Evolutionary conservation across 2,113 vertebrate species (phyloP).

Genomic region (Plecotus auritus): DNA sequence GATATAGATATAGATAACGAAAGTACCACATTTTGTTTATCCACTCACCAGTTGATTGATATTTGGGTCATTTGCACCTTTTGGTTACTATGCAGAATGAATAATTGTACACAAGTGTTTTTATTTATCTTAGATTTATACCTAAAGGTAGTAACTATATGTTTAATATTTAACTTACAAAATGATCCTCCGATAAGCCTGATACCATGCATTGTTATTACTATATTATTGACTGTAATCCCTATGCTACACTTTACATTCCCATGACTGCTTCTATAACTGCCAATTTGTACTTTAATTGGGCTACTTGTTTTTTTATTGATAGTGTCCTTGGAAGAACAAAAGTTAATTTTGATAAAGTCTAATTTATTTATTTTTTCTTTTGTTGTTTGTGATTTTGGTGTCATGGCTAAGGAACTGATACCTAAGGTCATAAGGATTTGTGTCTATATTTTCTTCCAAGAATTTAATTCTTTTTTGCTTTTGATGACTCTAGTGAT

Average conservation of each 20-base stretch:
- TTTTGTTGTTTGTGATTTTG: neutral
- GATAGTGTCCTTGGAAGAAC: neutral
- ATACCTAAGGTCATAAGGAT: neutral
- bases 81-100: neutral
- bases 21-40: neutral
- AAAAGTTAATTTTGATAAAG: neutral
- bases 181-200: neutral
- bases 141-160: neutral
- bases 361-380: neutral
- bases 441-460: neutral
- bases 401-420: neutral
- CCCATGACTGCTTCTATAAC: neutral
- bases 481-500: neutral
- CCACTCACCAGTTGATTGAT: neutral
- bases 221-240: neutral
- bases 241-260: neutral
- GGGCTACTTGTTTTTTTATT: neutral
- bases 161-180: neutral
- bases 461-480: neutral
- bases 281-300: neutral
- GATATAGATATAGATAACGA: too few species aligned
- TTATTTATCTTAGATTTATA: neutral
- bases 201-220: neutral
- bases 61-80: neutral
- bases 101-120: neutral